Evolutionary conservation across 1,140 invertebrate genomes (phyloP), one percentile per base, ranked within the genome.

Genomic region (Drosophila parvula): DNA sequence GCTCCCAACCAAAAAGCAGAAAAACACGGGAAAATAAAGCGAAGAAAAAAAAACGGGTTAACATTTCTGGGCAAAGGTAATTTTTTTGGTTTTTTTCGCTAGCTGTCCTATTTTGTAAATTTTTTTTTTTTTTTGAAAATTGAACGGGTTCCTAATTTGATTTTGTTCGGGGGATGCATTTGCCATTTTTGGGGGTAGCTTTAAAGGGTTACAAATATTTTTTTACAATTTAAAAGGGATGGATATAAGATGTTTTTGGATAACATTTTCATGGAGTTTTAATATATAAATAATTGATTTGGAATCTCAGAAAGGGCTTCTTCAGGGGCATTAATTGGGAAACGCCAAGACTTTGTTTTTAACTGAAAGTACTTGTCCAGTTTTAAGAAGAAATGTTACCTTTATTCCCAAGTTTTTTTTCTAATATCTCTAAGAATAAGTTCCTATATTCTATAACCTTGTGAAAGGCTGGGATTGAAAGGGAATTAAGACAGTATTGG

Each of bases 31-130:
- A 53, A 68, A 55, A 48, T n/a, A 36, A 1, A 28, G 51, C 34
- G 34, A n/a, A 38, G 32, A 9, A 36, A 44, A 75, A 79, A 75
- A 78, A 86, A 79, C 51, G 78, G 84, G 77, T 74, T 70, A 56
- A 69, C 65, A 64, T 71, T 74, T 74, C 62, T 69, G 55, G 63
- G 56, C 44, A 84, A 89, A 89, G 80, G 80, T 89, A 84, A 81
- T 89, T 89, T 83, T 82, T 85, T 86, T 67, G 16, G 22, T 27
- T 38, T 41, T 36, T 45, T 59, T 50, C 7, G 34, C 30, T n/a
- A 41, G 65, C 65, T 68, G 65, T 69, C 65, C 65, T 67, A 69
- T 65, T 65, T 68, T 67, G 51, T 58, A 45, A 2, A 71, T 53
- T 77, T 77, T 22, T 22, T 62, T 53, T 77, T 77, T 22, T 22